phyloP scores from a whole-genome alignment of 2,113 vertebrate genomes.

The Plotosus lineatus region DNA sequence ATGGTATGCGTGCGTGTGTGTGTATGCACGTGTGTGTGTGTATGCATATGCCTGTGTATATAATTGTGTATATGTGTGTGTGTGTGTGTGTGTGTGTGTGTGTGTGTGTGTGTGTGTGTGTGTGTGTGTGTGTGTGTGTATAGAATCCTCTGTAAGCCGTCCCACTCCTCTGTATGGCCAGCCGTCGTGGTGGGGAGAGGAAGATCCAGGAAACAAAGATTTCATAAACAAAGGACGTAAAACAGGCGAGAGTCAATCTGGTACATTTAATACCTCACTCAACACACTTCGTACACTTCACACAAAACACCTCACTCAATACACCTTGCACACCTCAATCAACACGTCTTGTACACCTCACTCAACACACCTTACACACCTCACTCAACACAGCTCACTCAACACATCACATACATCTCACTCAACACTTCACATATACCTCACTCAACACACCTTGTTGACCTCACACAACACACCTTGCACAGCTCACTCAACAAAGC shows the following conservation, averaged over 20 bases:
- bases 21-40: too few species aligned
- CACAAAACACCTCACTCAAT: not conserved
- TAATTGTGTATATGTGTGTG: not conserved
- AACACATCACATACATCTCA: not conserved
- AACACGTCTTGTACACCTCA: too few species aligned
- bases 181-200: slow-evolving; percentile 98
- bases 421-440: not conserved
- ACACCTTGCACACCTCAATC: not conserved
- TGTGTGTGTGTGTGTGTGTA: slow-evolving; percentile 19
- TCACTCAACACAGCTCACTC: not conserved
- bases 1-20: too few species aligned
- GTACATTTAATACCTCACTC: slow-evolving; percentile 60
- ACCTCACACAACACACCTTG: too few species aligned
- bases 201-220: slow-evolving; percentile 77
- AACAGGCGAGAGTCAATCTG: slow-evolving; percentile 74
- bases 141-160: slow-evolving; percentile 78
- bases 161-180: slow-evolving; percentile 92
- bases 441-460: not conserved
- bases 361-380: not conserved
- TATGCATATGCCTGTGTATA: too few species aligned
- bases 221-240: slow-evolving; percentile 68
- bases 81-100: slow-evolving; percentile 16
- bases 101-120: slow-evolving; percentile 20
- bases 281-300: not conserved
- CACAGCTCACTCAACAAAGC: not conserved